Evolutionary conservation across 2,888 invertebrate species (phyloP).

Genomic region (Leptinotarsa haldemani): DNA sequence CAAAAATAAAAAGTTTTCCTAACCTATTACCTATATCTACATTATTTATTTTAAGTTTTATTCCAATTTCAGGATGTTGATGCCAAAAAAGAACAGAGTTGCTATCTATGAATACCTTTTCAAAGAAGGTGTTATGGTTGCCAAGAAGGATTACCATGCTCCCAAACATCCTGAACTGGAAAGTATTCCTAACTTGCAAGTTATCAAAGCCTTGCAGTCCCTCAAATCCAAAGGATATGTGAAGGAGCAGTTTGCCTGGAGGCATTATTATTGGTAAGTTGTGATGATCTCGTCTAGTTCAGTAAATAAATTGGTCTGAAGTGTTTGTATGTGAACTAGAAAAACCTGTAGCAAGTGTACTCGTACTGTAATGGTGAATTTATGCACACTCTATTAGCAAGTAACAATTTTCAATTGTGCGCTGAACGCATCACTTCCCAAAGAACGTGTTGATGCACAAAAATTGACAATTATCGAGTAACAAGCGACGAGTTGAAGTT

Average conservation of each 20-base stretch:
- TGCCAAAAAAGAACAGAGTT: conserved; percentile 98
- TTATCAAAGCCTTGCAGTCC: conserved; percentile 97
- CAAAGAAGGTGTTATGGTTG: conserved; percentile 99
- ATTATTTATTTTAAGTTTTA: conserved; percentile 50
- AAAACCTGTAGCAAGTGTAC: too few species aligned
- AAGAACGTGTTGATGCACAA: too few species aligned
- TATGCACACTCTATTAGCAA: too few species aligned
- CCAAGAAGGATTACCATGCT: conserved; percentile 97
- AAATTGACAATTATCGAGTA: too few species aligned
- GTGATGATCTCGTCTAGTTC: conserved; percentile 10
- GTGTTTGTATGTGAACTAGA: too few species aligned
- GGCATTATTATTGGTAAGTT: conserved; percentile 95
- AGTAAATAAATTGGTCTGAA: neutral
- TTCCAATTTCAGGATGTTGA: conserved; percentile 90
- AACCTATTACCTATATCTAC: neutral
- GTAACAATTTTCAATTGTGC: too few species aligned
- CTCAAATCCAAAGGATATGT: conserved; percentile 96
- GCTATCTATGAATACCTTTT: conserved; percentile 98
- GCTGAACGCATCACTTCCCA: too few species aligned
- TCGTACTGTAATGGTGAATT: too few species aligned
- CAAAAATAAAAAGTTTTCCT: neutral
- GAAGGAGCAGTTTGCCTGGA: conserved; percentile 99
- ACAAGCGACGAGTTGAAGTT: too few species aligned
- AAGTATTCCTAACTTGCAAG: conserved; percentile 95
- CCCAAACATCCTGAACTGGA: conserved; percentile 98